These are phyloP conservation scores for Anser cygnoides DNA, from an alignment of 2,113 vertebrate species.

Conservation along the genomic window DNA sequence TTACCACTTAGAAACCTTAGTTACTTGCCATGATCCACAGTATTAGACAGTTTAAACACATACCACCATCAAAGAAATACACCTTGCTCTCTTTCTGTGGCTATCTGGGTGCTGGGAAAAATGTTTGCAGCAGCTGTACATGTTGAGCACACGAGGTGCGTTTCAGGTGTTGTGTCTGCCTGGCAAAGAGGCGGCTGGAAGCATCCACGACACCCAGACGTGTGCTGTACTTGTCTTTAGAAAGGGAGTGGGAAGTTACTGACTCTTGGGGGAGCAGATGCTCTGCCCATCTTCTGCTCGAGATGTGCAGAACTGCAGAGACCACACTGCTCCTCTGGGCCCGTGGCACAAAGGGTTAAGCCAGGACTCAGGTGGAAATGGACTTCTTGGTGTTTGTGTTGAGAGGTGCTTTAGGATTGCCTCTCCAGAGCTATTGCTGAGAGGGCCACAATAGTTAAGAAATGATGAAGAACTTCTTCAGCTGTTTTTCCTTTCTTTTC, in stretches of 20 bases:
- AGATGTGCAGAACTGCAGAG: neutral
- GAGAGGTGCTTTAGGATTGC: neutral
- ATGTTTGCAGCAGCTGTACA: neutral
- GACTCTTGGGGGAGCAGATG: neutral
- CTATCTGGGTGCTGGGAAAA: neutral
- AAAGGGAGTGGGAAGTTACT: neutral
- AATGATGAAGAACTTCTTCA: neutral
- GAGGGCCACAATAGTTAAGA: neutral
- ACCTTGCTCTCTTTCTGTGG: neutral
- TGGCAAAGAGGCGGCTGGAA: neutral
- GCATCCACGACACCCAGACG: accelerated
- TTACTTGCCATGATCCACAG: neutral
- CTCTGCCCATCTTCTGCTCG: too few species aligned
- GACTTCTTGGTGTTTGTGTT: neutral
- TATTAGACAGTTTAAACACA: neutral
- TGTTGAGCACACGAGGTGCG: neutral
- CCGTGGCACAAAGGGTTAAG: neutral
- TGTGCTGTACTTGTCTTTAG: neutral
- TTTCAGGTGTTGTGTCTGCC: neutral
- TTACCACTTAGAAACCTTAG: neutral
- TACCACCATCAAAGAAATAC: accelerated
- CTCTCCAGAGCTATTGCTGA: neutral
- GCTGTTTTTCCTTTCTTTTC: neutral
- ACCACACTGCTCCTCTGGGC: neutral
- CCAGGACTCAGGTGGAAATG: neutral